Percentiles rank a stretch among this genome's conserved stretches.
These are phyloP conservation scores for Corythornis cristatus DNA, from an alignment of 2,113 vertebrate species.

Conservation along the genomic window DNA sequence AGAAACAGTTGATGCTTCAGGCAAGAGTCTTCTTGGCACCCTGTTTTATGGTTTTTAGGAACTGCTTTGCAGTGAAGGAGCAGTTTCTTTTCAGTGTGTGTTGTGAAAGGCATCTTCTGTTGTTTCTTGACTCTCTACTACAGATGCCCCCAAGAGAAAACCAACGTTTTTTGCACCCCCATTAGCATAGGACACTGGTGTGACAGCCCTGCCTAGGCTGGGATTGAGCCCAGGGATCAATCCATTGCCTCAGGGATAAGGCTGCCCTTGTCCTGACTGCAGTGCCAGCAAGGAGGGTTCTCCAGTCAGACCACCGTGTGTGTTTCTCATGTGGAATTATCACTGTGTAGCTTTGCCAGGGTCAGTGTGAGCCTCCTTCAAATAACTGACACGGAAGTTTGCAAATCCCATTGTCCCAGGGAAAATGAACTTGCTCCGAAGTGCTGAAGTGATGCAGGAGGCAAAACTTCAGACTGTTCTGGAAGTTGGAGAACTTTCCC, in stretches of 20 bases:
- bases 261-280: not conserved
- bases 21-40: not conserved
- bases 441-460: constrained; percentile 35
- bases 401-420: not conserved
- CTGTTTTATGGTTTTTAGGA: not conserved
- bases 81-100: not conserved
- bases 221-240: not conserved
- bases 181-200: not conserved
- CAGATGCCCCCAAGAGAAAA: not conserved
- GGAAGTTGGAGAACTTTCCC: not conserved
- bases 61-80: not conserved
- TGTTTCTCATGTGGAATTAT: not conserved
- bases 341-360: not conserved
- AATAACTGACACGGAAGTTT: not conserved
- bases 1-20: not conserved
- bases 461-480: not conserved
- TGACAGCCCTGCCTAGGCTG: not conserved
- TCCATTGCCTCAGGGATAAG: not conserved
- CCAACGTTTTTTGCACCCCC: not conserved
- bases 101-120: not conserved
- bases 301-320: not conserved
- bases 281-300: not conserved
- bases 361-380: not conserved
- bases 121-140: not conserved
- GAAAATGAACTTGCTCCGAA: not conserved